Percentiles rank a stretch among this genome's conserved stretches.
Conservation (phyloP, 2,888 invertebrate species). For the Girardia tigrina region DNA sequence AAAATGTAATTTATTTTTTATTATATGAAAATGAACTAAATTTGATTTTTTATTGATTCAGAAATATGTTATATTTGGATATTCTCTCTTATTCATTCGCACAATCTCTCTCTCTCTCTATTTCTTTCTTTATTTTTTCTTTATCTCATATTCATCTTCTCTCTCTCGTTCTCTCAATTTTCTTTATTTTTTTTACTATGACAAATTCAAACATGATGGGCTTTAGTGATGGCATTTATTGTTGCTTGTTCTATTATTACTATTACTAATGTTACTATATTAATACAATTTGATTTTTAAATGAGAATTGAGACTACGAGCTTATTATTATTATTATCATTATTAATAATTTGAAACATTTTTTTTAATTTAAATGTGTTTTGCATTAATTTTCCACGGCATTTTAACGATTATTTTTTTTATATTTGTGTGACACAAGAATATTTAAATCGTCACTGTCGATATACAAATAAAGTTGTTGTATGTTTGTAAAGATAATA, state of each 20-base stretch:
- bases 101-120: too few species aligned
- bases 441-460: too few species aligned
- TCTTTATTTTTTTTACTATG: constrained; percentile 20
- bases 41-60: too few species aligned
- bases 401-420: background rate
- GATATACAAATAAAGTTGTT: too few species aligned
- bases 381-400: background rate
- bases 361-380: background rate
- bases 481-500: too few species aligned
- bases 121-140: too few species aligned
- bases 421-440: too few species aligned
- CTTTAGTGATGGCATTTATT: constrained; percentile 23
- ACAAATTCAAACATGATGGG: constrained; percentile 13
- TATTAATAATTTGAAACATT: too few species aligned
- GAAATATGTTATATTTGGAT: too few species aligned
- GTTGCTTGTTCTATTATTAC: constrained; percentile 12
- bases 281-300: constrained; percentile 23
- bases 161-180: background rate
- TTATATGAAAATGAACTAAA: too few species aligned
- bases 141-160: background rate
- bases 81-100: too few species aligned
- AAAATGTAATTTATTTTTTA: too few species aligned
- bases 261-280: constrained; percentile 5
- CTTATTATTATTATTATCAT: background rate
- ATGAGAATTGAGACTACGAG: background rate